phyloP scores from a whole-genome alignment of 2,797 vertebrate genomes.

The Enteromius unitaeniatus region DNA sequence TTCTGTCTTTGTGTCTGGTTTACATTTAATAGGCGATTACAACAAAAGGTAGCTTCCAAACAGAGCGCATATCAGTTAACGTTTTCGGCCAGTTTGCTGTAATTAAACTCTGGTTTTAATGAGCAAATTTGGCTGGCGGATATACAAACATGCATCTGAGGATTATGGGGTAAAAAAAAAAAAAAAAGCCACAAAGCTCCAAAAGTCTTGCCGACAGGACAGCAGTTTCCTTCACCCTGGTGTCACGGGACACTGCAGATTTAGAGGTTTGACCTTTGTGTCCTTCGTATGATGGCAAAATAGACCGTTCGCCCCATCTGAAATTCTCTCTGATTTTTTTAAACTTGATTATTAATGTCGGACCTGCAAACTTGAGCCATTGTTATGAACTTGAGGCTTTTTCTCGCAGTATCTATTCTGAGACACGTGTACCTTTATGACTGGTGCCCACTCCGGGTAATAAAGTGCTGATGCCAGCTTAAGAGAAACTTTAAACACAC shows the following conservation, averaged over 20 bases:
- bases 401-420: slow-evolving; percentile 54
- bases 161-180: not conserved
- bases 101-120: slow-evolving; percentile 44
- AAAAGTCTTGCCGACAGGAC: not conserved
- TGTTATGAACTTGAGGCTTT: slow-evolving; percentile 45
- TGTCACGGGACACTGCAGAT: not conserved
- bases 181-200: slow-evolving; percentile 6
- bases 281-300: slow-evolving; percentile 37
- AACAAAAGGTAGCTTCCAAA: not conserved
- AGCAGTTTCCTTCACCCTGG: slow-evolving; percentile 23
- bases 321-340: slow-evolving; percentile 44
- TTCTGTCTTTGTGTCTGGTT: not conserved
- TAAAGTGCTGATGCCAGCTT: slow-evolving; percentile 63
- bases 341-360: slow-evolving; percentile 54
- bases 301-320: slow-evolving; percentile 34
- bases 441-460: slow-evolving; percentile 55
- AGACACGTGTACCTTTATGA: slow-evolving; percentile 50
- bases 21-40: not conserved
- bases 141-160: not conserved
- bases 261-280: slow-evolving; percentile 38
- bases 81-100: not conserved
- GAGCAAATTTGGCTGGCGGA: not conserved
- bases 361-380: slow-evolving; percentile 47
- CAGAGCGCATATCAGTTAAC: not conserved
- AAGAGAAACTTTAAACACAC: slow-evolving; percentile 59